Evolutionary conservation across 2,888 invertebrate genomes (phyloP).

Genomic region (Drosophila robusta): DNA sequence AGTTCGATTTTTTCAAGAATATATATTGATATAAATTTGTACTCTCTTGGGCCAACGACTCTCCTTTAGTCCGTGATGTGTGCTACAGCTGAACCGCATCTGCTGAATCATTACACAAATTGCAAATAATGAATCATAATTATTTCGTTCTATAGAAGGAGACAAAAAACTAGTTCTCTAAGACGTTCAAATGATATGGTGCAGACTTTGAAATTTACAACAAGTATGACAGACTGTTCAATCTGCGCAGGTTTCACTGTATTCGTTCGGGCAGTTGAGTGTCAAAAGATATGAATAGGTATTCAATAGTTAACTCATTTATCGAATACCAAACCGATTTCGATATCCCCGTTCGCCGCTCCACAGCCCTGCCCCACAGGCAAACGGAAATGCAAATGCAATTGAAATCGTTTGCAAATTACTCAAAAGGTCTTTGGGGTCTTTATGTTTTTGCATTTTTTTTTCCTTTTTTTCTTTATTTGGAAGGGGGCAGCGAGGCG

Average conservation of each 20-base stretch:
- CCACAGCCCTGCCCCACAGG: background rate
- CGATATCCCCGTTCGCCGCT: background rate
- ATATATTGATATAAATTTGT: too few species aligned
- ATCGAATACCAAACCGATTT: constrained; percentile 1
- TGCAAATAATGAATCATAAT: too few species aligned
- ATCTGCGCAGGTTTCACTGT: background rate
- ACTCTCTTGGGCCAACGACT: too few species aligned
- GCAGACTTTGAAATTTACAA: background rate
- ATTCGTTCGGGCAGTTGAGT: background rate
- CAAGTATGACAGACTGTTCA: background rate
- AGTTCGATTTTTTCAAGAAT: too few species aligned
- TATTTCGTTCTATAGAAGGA: too few species aligned
- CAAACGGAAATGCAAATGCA: constrained; percentile 16
- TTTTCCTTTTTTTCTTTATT: background rate
- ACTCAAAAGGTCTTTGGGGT: constrained; percentile 25
- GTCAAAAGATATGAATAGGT: background rate
- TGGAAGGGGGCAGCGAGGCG: background rate
- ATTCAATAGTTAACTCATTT: constrained; percentile 19
- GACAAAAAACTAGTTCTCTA: background rate
- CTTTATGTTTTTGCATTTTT: background rate
- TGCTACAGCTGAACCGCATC: too few species aligned
- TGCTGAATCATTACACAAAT: too few species aligned
- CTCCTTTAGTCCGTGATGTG: too few species aligned
- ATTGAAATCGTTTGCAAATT: constrained; percentile 33
- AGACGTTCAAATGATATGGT: background rate